A percentile compares a stretch with the other conserved stretches of the same genome.
These are phyloP conservation scores for Podarcis siculus DNA, from an alignment of 2,797 vertebrate genomes.

Conservation along the genomic window DNA sequence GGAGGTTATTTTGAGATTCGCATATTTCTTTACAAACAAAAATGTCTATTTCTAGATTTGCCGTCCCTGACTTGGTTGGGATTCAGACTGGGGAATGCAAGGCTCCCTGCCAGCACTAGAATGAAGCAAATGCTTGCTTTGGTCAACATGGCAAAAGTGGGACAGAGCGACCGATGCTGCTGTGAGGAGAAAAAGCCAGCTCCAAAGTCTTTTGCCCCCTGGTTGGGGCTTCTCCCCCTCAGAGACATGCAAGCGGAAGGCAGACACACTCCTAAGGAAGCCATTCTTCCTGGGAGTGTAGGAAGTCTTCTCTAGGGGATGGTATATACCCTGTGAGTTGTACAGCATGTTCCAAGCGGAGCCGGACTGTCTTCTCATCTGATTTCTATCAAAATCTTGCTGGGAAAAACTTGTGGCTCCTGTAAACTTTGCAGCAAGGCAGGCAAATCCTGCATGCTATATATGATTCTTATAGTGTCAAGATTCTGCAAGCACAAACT, in stretches of 20 bases:
- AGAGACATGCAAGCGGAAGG: neutral
- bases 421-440: neutral
- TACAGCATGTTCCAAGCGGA: neutral
- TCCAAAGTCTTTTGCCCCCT: neutral
- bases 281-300: neutral
- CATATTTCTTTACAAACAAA: constrained; percentile 27
- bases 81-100: constrained; percentile 35
- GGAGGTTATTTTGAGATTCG: constrained; percentile 35
- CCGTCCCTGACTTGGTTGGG: constrained; percentile 18
- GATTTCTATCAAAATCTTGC: neutral
- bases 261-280: neutral
- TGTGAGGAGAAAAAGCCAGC: neutral
- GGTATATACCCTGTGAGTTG: neutral
- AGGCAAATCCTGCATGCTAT: neutral
- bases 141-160: neutral
- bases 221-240: neutral
- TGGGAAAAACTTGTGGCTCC: neutral
- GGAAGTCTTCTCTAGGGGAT: neutral
- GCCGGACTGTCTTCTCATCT: neutral
- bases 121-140: constrained; percentile 1
- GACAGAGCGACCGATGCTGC: neutral
- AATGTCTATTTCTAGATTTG: constrained; percentile 44
- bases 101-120: constrained; percentile 16
- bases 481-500: neutral
- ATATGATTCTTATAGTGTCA: neutral